phyloP scores from a whole-genome alignment of 2,797 vertebrate species.

The Myripristis jacobus region DNA sequence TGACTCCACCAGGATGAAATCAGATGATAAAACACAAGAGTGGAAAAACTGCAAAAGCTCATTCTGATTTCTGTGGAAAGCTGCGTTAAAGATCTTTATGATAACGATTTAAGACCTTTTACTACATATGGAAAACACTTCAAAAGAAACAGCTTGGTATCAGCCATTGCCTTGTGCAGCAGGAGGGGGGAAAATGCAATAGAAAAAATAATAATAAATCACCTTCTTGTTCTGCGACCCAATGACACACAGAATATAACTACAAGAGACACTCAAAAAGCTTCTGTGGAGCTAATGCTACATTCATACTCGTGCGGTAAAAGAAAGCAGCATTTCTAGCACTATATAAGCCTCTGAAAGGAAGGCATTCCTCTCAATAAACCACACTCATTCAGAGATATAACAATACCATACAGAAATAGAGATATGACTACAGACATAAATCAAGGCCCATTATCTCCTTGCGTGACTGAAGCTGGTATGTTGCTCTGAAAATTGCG shows the following conservation, averaged over 20 bases:
- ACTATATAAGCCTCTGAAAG: slow-evolving; percentile 32
- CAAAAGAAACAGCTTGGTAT: slow-evolving; percentile 6
- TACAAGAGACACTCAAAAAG: slow-evolving; percentile 18
- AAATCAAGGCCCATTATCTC: slow-evolving; percentile 29
- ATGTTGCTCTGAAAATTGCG: slow-evolving; percentile 3
- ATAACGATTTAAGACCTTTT: slow-evolving; percentile 34
- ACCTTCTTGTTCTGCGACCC: slow-evolving; percentile 27
- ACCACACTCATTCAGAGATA: slow-evolving; percentile 34
- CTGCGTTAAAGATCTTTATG: slow-evolving; percentile 34
- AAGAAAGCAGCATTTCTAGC: slow-evolving; percentile 33
- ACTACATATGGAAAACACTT: slow-evolving; percentile 28
- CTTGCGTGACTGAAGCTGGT: slow-evolving; percentile 23
- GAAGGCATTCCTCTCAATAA: slow-evolving; percentile 56
- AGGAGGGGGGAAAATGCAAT: slow-evolving; percentile 19
- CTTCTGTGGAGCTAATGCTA: slow-evolving; percentile 9
- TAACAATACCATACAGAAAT: slow-evolving; percentile 24
- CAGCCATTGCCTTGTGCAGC: slow-evolving; percentile 16
- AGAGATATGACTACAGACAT: background rate
- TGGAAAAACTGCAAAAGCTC: slow-evolving; percentile 30
- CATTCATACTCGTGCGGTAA: slow-evolving; percentile 36
- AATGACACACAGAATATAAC: slow-evolving; percentile 36
- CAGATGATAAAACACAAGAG: slow-evolving; percentile 32
- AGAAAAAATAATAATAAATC: slow-evolving; percentile 21
- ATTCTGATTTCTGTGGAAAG: slow-evolving; percentile 22
- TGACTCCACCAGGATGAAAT: slow-evolving; percentile 41